A percentile compares a stretch with the other conserved stretches of the same genome.
Evolutionary conservation across 2,888 invertebrate genomes (phyloP).

Genomic region (Tenthredo mesomela): DNA sequence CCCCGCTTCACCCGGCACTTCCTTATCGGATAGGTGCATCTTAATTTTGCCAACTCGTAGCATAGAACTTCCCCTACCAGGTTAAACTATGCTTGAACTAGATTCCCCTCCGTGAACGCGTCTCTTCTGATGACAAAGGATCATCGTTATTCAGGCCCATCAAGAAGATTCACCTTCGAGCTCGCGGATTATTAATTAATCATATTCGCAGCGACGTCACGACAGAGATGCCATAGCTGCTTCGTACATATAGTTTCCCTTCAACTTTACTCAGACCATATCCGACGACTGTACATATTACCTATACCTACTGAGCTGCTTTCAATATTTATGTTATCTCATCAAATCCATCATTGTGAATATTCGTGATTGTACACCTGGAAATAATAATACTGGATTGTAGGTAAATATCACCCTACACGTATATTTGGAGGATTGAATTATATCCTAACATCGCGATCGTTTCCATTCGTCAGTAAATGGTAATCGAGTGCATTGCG

Average conservation of each 20-base stretch:
- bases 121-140: background rate
- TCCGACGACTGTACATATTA: background rate
- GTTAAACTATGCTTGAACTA: background rate
- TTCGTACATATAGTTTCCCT: background rate
- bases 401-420: too few species aligned
- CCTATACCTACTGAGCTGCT: too few species aligned
- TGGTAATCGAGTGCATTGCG: too few species aligned
- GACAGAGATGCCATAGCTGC: background rate
- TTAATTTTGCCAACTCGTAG: constrained; percentile 12
- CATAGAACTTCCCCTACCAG: background rate
- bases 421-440: too few species aligned
- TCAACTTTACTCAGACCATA: background rate
- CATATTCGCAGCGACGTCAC: background rate
- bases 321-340: too few species aligned
- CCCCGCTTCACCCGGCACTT: background rate
- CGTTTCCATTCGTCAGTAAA: too few species aligned
- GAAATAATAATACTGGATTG: too few species aligned
- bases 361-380: background rate
- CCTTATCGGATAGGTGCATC: background rate
- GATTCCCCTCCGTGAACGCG: background rate
- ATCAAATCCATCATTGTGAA: background rate
- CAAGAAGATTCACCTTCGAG: background rate
- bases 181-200: background rate
- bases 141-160: background rate
- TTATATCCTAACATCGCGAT: too few species aligned